Evolutionary conservation across 2,797 vertebrate species (phyloP).

Genomic region (Sylvilagus floridanus): DNA sequence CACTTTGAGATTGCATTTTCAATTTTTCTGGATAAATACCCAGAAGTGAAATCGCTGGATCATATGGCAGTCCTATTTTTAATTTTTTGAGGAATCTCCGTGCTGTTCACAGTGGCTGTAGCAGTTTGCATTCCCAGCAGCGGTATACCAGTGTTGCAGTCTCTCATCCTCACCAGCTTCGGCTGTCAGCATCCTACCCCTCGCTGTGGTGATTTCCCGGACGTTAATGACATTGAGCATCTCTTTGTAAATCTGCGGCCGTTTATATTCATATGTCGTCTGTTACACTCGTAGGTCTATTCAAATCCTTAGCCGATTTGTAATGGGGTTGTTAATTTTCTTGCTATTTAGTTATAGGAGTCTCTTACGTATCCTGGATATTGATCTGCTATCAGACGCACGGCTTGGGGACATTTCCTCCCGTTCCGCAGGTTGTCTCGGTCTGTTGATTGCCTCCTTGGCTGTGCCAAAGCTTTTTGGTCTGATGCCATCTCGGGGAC

Average conservation of each 20-base stretch:
- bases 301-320: not conserved
- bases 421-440: not conserved
- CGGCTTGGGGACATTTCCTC: not conserved
- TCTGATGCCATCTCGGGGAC: not conserved
- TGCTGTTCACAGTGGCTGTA: not conserved
- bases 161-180: not conserved
- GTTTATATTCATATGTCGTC: not conserved
- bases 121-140: not conserved
- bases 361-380: not conserved
- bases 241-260: not conserved
- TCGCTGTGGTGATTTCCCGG: not conserved
- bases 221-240: not conserved
- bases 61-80: not conserved
- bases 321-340: not conserved
- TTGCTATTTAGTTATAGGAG: not conserved
- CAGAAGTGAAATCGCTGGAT: not conserved
- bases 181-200: not conserved
- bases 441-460: not conserved
- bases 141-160: not conserved
- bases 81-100: not conserved
- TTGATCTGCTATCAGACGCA: not conserved
- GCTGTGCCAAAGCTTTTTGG: not conserved
- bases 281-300: not conserved
- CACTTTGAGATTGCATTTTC: conserved; percentile 1
- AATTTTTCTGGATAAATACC: conserved; percentile 5